Base-by-base conservation (phyloP, 2,888 invertebrate genomes). In the Eremobia ochroleuca region DNA sequence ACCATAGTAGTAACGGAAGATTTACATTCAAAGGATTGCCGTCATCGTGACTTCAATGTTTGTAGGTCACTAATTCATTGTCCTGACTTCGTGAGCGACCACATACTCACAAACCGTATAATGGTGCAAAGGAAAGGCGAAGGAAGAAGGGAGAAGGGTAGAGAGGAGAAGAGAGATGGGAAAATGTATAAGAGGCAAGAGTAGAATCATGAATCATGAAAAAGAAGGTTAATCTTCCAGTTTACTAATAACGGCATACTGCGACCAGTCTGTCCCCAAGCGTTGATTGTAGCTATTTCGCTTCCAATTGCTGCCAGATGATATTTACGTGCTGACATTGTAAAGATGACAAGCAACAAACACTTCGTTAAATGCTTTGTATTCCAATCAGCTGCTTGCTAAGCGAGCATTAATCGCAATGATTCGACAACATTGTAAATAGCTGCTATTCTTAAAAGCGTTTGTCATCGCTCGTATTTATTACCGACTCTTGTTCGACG, bases 361-460 rank as follows among this genome's bases (percentile, higher is more conserved):
- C 73, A 59, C 31, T 21, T 18, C 43, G 11, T 31, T 15, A 58
- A n/a, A 34, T 31, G 15, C 15, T 15, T 59, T 43, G 40, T 25
- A 28, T 52, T 43, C 52, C 8, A 25, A 43, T 46, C 77, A 77
- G 77, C 77, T 77, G 62, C 62, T 77, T 58, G 46, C 31, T 55
- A 37, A 49, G 46, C 46, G 64, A 49, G 40, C 28, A 40, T 73
- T 74, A 73, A 74, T 49, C 25, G 55, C 80, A 64, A 43, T 80
- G 81, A 80, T 40, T 74, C 74, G 74, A 65, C 79, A 68, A 52
- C 15, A 64, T 62, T 34, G 37, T 74, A 34, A 49, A 49, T 58
- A 64, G 6, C 58, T 49, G 49, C 43, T 68, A 49, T 80, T 79
- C 58, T 65, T 64, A 52, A 81, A 79, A 74, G 8, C 5, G 64